These are phyloP conservation scores for Caiman crocodilus DNA, from an alignment of 2,797 vertebrate species.

Conservation along the genomic window DNA sequence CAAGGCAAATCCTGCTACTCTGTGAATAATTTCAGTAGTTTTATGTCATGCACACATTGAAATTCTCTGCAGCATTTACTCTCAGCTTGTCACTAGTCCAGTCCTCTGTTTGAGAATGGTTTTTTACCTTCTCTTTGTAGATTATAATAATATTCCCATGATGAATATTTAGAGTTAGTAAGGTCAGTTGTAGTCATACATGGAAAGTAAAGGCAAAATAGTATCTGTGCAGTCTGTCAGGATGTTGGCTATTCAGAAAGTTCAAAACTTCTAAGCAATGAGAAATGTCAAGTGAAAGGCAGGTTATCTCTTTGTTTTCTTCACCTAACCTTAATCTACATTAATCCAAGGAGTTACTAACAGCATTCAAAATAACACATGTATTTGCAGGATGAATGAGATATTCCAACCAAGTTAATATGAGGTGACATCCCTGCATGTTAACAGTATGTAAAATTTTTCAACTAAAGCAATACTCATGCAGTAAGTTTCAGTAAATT, in stretches of 20 bases:
- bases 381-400: background rate
- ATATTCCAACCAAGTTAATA: background rate
- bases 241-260: background rate
- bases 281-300: background rate
- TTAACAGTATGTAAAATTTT: background rate
- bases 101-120: background rate
- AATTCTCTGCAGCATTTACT: background rate
- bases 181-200: background rate
- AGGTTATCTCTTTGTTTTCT: background rate
- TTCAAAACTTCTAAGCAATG: background rate
- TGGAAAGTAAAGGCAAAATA: background rate
- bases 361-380: background rate
- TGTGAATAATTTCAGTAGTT: background rate
- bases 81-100: background rate
- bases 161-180: background rate
- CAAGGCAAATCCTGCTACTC: background rate
- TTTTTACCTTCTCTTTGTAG: background rate
- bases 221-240: background rate
- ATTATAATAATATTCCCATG: background rate
- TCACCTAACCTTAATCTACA: background rate
- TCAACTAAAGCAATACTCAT: background rate
- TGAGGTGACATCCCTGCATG: background rate
- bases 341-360: background rate
- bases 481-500: constrained; percentile 15
- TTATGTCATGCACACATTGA: background rate